A percentile compares a stretch with the other conserved stretches of the same genome.
Conservation (phyloP, 2,797 vertebrate species). For the Diplodus sargus region DNA sequence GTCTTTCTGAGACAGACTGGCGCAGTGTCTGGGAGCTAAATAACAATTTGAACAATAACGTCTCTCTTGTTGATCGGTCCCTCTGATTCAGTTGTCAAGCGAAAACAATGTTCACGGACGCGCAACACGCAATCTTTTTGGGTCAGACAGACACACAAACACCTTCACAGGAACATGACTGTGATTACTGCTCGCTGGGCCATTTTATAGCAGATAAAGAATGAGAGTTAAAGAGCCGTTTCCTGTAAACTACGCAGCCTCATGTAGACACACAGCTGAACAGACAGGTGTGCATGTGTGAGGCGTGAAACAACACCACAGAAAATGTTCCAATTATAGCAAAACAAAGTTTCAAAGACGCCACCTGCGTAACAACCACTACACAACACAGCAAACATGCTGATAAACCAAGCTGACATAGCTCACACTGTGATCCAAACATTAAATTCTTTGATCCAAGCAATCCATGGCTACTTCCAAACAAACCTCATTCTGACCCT, state of each 20-base stretch:
- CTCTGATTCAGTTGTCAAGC: slow-evolving; percentile 4
- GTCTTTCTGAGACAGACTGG: slow-evolving; percentile 1
- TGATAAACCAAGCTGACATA: neutral
- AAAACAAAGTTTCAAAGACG: slow-evolving; percentile 10
- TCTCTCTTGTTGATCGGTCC: neutral
- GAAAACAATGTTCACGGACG: slow-evolving; percentile 21
- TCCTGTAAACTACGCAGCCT: slow-evolving; percentile 2
- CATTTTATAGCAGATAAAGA: slow-evolving; percentile 10
- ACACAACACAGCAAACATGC: slow-evolving; percentile 20
- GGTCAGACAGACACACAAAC: slow-evolving; percentile 25
- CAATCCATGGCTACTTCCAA: slow-evolving; percentile 28
- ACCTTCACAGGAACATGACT: slow-evolving; percentile 16
- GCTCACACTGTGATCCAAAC: slow-evolving; percentile 13
- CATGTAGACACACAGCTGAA: slow-evolving; percentile 1
- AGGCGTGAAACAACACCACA: slow-evolving; percentile 15
- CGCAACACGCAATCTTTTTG: neutral
- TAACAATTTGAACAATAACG: slow-evolving; percentile 2
- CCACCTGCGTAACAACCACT: slow-evolving; percentile 13
- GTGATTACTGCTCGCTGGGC: slow-evolving; percentile 6
- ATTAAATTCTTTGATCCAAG: slow-evolving; percentile 16
- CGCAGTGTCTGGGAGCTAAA: neutral
- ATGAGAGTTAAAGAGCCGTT: neutral
- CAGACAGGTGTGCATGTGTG: slow-evolving; percentile 7
- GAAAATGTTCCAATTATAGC: slow-evolving; percentile 18
- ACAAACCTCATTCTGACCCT: slow-evolving; percentile 40